A percentile compares a stretch with the other conserved stretches of the same genome.
phyloP scores from a whole-genome alignment of 1,140 invertebrate genomes.

The Limonius californicus region DNA sequence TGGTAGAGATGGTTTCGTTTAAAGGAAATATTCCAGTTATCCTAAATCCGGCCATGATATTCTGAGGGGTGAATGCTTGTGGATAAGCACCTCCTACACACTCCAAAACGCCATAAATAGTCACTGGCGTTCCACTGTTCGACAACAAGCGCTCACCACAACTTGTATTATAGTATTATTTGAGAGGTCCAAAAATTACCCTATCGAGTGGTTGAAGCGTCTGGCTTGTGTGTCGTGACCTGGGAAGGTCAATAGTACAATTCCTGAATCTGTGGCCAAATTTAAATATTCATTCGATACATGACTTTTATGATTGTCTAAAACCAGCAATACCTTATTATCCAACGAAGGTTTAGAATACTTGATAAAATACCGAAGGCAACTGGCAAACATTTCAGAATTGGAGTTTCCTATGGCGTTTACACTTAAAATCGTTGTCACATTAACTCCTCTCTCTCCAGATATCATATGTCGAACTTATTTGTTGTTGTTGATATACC shows the following conservation, averaged over 20 bases:
- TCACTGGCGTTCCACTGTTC: background rate
- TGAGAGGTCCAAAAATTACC: no score
- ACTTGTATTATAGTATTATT: background rate
- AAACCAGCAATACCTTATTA: background rate
- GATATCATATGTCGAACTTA: background rate
- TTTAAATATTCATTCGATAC: background rate
- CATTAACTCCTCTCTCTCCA: background rate
- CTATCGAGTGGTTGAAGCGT: no score
- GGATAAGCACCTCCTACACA: background rate
- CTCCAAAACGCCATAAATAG: background rate
- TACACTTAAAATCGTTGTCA: background rate
- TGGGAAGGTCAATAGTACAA: background rate
- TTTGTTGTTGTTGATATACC: background rate
- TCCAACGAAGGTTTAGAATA: background rate
- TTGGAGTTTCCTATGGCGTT: background rate
- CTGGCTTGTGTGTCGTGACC: background rate
- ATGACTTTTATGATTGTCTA: background rate
- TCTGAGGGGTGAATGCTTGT: background rate
- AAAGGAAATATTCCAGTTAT: background rate
- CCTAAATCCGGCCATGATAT: background rate
- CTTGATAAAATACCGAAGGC: background rate
- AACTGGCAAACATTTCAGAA: background rate
- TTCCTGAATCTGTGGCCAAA: background rate
- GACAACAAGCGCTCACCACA: background rate
- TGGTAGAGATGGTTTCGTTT: background rate